Conservation (phyloP, 2,888 invertebrate species). For the Oscheius sp. region DNA sequence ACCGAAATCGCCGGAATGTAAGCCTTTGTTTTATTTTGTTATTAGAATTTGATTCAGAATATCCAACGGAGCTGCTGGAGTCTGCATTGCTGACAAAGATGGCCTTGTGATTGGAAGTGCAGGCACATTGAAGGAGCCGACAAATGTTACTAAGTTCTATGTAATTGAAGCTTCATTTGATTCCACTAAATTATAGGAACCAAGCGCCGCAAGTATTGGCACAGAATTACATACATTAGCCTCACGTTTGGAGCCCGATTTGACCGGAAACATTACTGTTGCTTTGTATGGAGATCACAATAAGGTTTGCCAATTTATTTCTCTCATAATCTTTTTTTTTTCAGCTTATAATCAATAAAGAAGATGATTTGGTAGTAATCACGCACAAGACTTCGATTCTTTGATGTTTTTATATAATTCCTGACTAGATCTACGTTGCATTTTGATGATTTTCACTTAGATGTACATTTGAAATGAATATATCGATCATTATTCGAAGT, state of each 20-base stretch:
- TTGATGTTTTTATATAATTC: not conserved
- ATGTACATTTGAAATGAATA: not conserved
- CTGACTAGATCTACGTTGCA: not conserved
- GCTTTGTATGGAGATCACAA: conserved; percentile 16
- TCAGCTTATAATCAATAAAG: not conserved
- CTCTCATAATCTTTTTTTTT: not conserved
- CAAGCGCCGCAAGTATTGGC: conserved; percentile 1
- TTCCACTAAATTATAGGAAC: conserved; percentile 3
- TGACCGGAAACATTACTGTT: not conserved
- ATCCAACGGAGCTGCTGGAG: conserved; percentile 12
- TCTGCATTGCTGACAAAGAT: conserved; percentile 18
- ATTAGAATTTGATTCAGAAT: not conserved
- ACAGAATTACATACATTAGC: conserved; percentile 8
- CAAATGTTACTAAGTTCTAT: not conserved
- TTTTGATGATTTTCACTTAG: not conserved
- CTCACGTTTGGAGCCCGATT: conserved; percentile 9
- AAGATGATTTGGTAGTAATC: not conserved
- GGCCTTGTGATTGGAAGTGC: conserved; percentile 17
- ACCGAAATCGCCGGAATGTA: not conserved
- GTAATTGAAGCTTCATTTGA: not conserved
- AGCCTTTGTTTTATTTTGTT: not conserved
- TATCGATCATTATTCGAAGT: too few species aligned
- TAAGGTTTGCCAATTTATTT: not conserved
- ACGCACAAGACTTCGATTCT: not conserved
- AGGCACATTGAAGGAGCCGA: conserved; percentile 16